These are phyloP conservation scores for Hypselothyrea guttata DNA, from an alignment of 2,888 invertebrate species.

Conservation along the genomic window DNA sequence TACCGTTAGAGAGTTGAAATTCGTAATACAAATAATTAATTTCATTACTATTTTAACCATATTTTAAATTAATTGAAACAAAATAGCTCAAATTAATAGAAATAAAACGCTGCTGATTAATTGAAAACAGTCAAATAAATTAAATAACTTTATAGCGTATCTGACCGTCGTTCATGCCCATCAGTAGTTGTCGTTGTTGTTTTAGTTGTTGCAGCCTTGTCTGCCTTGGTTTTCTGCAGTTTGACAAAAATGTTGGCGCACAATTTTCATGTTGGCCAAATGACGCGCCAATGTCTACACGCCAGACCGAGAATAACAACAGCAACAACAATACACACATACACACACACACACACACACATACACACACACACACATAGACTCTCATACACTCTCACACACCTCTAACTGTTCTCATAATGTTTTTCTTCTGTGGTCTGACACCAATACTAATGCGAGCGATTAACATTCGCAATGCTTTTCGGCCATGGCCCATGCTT, in stretches of 20 bases:
- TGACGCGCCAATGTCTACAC: slow-evolving; percentile 59
- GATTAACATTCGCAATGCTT: slow-evolving; percentile 69
- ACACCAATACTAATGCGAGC: slow-evolving; percentile 73
- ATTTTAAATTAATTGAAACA: too few species aligned
- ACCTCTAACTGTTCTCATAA: slow-evolving; percentile 14
- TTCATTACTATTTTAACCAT: too few species aligned
- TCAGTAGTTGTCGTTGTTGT: slow-evolving; percentile 6
- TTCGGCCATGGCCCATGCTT: slow-evolving; percentile 18
- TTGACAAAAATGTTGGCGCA: slow-evolving; percentile 64
- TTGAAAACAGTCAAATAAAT: too few species aligned
- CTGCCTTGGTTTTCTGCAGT: slow-evolving; percentile 46
- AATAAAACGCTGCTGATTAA: too few species aligned
- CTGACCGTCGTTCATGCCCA: slow-evolving; percentile 9
- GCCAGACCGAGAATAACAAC: slow-evolving; percentile 3
- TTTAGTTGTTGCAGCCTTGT: slow-evolving; percentile 25
- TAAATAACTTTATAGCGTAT: slow-evolving; percentile 1
- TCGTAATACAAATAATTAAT: too few species aligned
- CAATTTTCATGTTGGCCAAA: slow-evolving; percentile 60
- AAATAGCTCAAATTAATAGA: too few species aligned
- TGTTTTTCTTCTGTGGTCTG: slow-evolving; percentile 52
- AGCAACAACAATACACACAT: not conserved
- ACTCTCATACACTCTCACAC: slow-evolving; percentile 16
- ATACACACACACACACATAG: not conserved
- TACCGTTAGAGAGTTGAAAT: too few species aligned
- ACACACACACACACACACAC: slow-evolving; percentile 18